Evolutionary conservation across 2,888 invertebrate genomes (phyloP), one percentile per base, ranked within the genome.

Genomic region (Cheilosia impressa): DNA sequence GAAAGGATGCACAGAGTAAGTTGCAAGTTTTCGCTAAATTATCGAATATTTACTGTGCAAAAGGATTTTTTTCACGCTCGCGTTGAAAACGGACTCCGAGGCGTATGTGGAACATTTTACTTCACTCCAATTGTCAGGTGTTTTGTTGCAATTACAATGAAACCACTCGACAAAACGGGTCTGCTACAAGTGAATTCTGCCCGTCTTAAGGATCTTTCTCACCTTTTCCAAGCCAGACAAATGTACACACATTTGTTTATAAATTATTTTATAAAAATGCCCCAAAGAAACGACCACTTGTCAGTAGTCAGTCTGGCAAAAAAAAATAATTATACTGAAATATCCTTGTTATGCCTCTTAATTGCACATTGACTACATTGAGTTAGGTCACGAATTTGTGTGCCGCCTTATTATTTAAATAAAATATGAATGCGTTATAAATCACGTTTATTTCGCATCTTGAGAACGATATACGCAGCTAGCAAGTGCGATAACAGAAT

Each of bases 381-480:
- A 76, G 85, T 71, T 72, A 62, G 85, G 80, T 81, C 76, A 85
- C 66, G 72, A 43, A 55, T 53, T 71, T 10, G n/a, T 19, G 10
- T 53, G 22, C 9, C 5, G 19, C 13, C 31, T 72, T 65, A 65
- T 71, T 52, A 77, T 72, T 53, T 53, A 50, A 72, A 77, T 47
- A 52, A 63, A 63, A 68, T 43, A 34, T 38, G 72, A 84, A 79
- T 60, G 52, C 62, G 55, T 47, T 65, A 62, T 9, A 69, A 78
- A 76, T 85, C 85, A 85, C 85, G 84, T 85, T 76, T 85, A 43
- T 76, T 66, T 43, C 7, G 41, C 60, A 77, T 45, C 81, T 76
- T 62, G 60, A 85, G 57, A 15, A 47, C 31, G 34, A 41, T 52
- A 13, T 24, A 41, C 10, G 19, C 31, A 27, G 17, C 38, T 58